Percentiles rank a stretch among this genome's conserved stretches.
phyloP scores from a whole-genome alignment of 2,888 invertebrate genomes.

The Chesias legatella region DNA sequence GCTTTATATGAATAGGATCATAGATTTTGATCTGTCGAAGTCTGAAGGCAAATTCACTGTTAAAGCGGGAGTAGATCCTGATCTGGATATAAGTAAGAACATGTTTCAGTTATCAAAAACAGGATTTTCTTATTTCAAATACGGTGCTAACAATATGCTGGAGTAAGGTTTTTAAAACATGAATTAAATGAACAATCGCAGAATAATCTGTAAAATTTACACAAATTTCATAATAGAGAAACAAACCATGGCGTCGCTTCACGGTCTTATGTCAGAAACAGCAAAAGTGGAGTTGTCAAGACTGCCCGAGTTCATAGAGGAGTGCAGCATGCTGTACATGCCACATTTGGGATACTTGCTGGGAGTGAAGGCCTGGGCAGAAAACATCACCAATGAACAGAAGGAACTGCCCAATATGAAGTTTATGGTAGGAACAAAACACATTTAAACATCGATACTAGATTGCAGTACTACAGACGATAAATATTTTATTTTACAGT shows the following conservation, averaged over 20 bases:
- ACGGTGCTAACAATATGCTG: too few species aligned
- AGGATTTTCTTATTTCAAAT: too few species aligned
- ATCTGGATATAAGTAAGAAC: conserved; percentile 85
- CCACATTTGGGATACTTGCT: conserved; percentile 90
- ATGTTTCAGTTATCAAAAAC: too few species aligned
- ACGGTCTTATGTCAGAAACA: conserved; percentile 85
- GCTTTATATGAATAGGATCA: conserved; percentile 85
- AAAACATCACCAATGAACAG: conserved; percentile 75
- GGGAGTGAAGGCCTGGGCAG: conserved; percentile 84
- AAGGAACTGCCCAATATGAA: conserved; percentile 83
- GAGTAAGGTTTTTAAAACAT: background rate
- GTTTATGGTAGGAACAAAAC: conserved; percentile 83
- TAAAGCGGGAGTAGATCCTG: conserved; percentile 86
- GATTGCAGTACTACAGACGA: background rate
- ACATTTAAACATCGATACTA: background rate
- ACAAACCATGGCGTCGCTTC: conserved; percentile 84
- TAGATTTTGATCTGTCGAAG: conserved; percentile 84
- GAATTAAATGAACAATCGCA: too few species aligned
- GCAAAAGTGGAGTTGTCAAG: conserved; percentile 85
- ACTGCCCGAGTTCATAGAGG: conserved; percentile 83
- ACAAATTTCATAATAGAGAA: conserved; percentile 83
- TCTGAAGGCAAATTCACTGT: conserved; percentile 85
- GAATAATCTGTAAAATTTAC: too few species aligned
- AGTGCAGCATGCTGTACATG: conserved; percentile 85
- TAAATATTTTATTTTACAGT: conserved; percentile 60